Evolutionary conservation across 2,797 vertebrate genomes (phyloP), one percentile per base, ranked within the genome.

Genomic region (Danio choprae): DNA sequence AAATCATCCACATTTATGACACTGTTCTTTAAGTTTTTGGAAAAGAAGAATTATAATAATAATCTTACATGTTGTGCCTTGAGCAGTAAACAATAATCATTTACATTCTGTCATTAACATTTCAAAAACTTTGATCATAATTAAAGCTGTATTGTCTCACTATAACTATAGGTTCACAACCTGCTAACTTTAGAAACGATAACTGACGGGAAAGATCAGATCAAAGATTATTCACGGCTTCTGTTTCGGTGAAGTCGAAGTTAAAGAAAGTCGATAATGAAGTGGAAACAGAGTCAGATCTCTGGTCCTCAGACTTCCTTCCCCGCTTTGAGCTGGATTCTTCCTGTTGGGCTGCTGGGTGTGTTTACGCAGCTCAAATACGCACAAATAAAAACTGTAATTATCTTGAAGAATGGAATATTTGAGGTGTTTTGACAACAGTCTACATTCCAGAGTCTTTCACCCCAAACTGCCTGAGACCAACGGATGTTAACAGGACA

Each of bases 261-360:
- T n/a, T n/a, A n/a, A 83, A 84, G 86, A 83, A 87, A 87, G 56
- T 89, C 84, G 91, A 87, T 87, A 91, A 92, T 89, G 84, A 91
- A 63, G 85, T 88, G 85, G 80, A 75, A 89, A 68, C 81, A 59
- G 79, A 88, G 65, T 75, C 68, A 81, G 69, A 65, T 81, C 70
- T 74, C 16, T 2, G 40, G 74, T 80, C 43, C 81, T 84, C 8
- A 71, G 74, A 43, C 80, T 74, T 80, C 46, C n/a, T 69, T 83
- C 56, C 69, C 73, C 1, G 36, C 58, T 77, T 71, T 80, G 62
- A 56, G 79, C 58, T 68, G 59, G 56, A 72, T 63, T 71, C 74
- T 81, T 75, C 55, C 69, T 60, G 58, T 78, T 81, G 53, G 7
- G 56, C 53, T 74, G 20, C 53, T 82, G 65, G 18, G n/a, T 62